Evolutionary conservation across 2,797 vertebrate species (phyloP).

Genomic region (Catamblyrhynchus diadema): DNA sequence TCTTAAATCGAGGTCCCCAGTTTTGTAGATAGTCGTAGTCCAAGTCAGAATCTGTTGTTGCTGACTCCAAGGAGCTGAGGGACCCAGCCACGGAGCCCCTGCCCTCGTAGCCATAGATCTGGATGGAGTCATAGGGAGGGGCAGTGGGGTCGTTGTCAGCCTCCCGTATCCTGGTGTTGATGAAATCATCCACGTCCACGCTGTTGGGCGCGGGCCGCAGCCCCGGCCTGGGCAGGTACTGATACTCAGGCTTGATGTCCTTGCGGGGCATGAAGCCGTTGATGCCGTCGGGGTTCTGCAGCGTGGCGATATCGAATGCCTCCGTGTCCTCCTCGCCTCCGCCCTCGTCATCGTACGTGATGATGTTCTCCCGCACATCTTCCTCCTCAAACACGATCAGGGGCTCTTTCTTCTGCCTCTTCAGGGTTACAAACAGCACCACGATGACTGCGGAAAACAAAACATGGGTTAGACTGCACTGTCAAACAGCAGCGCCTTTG

Average conservation of each 20-base stretch:
- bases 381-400: conserved; percentile 96
- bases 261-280: conserved; percentile 95
- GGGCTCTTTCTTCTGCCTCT: conserved; percentile 95
- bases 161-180: conserved; percentile 92
- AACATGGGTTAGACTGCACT: neutral
- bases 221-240: conserved; percentile 86
- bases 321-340: conserved; percentile 97
- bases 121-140: conserved; percentile 97
- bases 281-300: conserved; percentile 96
- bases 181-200: conserved; percentile 96
- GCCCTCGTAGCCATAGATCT: conserved; percentile 98
- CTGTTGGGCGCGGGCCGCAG: conserved; percentile 85
- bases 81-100: conserved; percentile 94
- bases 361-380: conserved; percentile 96
- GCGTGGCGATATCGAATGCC: conserved; percentile 95
- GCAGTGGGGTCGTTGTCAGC: conserved; percentile 94
- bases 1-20: conserved; percentile 98
- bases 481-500: neutral
- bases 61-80: conserved; percentile 94
- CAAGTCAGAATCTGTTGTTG: conserved; percentile 97
- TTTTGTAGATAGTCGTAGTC: conserved; percentile 99
- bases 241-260: conserved; percentile 96
- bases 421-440: conserved; percentile 92
- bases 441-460: conserved; percentile 78
- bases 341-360: conserved; percentile 96